Evolutionary conservation across 2,888 invertebrate species (phyloP), one percentile per base, ranked within the genome.

Genomic region (Malthinus flaveolus): DNA sequence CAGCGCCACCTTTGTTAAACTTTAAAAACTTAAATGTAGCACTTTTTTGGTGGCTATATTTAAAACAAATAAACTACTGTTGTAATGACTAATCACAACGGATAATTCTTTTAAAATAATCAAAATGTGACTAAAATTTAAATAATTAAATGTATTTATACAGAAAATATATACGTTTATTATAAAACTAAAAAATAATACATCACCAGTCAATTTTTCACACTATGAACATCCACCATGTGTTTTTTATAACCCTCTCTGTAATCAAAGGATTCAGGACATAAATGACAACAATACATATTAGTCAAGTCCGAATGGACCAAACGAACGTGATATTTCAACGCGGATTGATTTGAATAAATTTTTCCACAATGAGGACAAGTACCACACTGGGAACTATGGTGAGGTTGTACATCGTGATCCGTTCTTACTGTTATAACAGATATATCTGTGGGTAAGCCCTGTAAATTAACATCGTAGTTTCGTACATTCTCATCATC

Each of bases 291-390:
- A 76, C 87, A 87, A 62, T 87, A 81, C 73, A 86, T 81, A 72
- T 87, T 87, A 13, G 85, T 84, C 65, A 87, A 78, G 75, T 87
- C 87, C 32, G 87, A 87, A 77, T 87, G 87, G 79, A 87, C 85
- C 72, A 87, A 77, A 65, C 87, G 81, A 42, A 87, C 87, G 68
- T 87, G 87, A 73, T 87, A 87, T 74, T 87, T 87, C 65, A 87
- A 80, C 36, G 87, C 86, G 1, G 87, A 87, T 74, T 87, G 87
- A 75, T 87, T 87, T 49, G 86, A 86, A 76, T 87, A 87, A 61
- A 84, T 83, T 81, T 86, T 85, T 10, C 86, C 86, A 66, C 87
- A 87, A 71, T 87, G 87, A 0, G 87, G 87, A 70, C 87, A 87
- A 65, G 84, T 85, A 0, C 86, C 86, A 66, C 85, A 85, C 61